Base-by-base conservation (phyloP, 2,113 vertebrate species). In the Paralichthys olivaceus region DNA sequence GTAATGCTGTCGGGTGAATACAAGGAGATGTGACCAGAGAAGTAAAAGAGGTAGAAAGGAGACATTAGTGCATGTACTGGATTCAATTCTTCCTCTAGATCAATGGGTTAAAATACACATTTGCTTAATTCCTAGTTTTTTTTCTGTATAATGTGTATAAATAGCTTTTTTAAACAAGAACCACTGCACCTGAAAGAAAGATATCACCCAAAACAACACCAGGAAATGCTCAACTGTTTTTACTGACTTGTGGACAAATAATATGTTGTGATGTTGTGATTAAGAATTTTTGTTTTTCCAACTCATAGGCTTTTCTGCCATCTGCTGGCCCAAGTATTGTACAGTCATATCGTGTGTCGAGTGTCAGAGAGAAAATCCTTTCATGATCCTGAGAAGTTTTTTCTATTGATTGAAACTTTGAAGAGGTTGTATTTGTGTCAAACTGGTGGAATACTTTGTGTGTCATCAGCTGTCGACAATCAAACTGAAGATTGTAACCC, bases 261-360 rank as follows among this genome's bases (percentile, higher is more conserved):
- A 8, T 71, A 20, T 53, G 49, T n/a, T 53, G 49, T n/a, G 6
- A 53, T 53, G 13, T 22, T 22, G 20, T 17, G 43, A 5, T 19
- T 17, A 47, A 47, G 43, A 7, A 5, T 53, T 20, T n/a, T 7
- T 9, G 26, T 66, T 47, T 22, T 56, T 63, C 60, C 47, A 80
- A 72, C 14, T 72, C 15, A 9, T 55, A 13, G 76, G 26, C 75
- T 69, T 72, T 77, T 43, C 80, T 87, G 90, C 88, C 88, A 85
- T 63, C 91, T 90, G 51, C 69, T 90, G 91, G 87, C 4, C 43
- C 59, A 67, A 73, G 25, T 37, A 13, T 23, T n/a, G 28, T 7
- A 62, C 8, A 4, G 19, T 37, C 17, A n/a, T 23, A 12, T 23
- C 13, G n/a, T n/a, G n/a, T n/a, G n/a, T n/a, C 9, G 14, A 17